phyloP scores from a whole-genome alignment of 2,888 invertebrate species.

The Drosophila helvetica region DNA sequence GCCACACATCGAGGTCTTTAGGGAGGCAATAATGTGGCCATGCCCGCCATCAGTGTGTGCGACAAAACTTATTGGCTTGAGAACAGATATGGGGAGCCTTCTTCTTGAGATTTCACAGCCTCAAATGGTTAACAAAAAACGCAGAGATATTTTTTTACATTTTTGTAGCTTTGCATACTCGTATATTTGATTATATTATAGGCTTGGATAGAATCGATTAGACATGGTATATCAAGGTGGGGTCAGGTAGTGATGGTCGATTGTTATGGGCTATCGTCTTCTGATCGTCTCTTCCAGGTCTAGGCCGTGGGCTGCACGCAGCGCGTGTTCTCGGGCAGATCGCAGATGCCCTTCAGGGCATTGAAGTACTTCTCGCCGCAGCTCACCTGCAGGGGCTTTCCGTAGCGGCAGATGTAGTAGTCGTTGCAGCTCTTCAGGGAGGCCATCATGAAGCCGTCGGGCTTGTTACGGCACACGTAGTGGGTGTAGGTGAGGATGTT shows the following conservation, averaged over 20 bases:
- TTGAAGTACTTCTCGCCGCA: constrained; percentile 78
- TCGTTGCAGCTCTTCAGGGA: constrained; percentile 75
- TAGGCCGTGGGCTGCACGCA: constrained; percentile 62
- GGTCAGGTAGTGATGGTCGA: constrained; percentile 5
- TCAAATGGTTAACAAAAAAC: background rate
- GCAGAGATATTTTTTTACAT: background rate
- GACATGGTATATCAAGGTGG: constrained; percentile 19
- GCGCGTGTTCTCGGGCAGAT: constrained; percentile 76
- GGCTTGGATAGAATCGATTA: constrained; percentile 11
- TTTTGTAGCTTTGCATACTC: constrained; percentile 12
- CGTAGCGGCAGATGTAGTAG: constrained; percentile 75
- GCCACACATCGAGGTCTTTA: constrained; percentile 17
- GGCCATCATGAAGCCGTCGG: constrained; percentile 76
- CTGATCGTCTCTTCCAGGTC: background rate
- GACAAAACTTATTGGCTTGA: background rate
- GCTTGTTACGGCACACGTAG: constrained; percentile 69
- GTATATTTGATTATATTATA: background rate
- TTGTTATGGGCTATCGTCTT: background rate
- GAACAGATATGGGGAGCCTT: background rate
- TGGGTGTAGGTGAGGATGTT: constrained; percentile 60
- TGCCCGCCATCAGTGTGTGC: background rate
- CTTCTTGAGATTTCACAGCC: background rate
- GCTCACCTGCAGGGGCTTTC: constrained; percentile 62
- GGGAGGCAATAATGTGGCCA: constrained; percentile 2
- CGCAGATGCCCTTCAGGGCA: constrained; percentile 74